These are phyloP conservation scores for Heterocephalus glaber DNA, from an alignment of 2,113 vertebrate species.

Conservation along the genomic window DNA sequence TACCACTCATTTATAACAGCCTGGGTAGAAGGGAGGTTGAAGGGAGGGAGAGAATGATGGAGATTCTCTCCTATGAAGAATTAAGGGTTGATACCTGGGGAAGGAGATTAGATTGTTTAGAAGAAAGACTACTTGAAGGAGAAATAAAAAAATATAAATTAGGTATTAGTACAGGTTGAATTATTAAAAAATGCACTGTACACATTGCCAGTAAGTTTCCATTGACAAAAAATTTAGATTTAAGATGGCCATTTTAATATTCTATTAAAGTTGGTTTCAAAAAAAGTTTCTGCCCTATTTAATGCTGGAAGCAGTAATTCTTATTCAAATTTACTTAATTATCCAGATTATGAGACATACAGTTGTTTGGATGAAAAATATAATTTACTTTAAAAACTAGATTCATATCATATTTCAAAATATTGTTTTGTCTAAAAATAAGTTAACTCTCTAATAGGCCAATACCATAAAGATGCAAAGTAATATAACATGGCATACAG, in stretches of 20 bases:
- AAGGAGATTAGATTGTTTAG: background rate
- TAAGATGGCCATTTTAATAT: background rate
- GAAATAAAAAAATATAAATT: background rate
- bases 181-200: background rate
- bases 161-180: background rate
- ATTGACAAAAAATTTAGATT: constrained; percentile 1
- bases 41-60: background rate
- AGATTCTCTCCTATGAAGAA: background rate
- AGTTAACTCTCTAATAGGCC: background rate
- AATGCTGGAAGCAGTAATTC: background rate
- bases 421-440: constrained; percentile 58
- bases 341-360: background rate
- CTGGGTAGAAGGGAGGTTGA: background rate
- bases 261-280: constrained; percentile 24
- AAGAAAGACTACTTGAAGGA: background rate
- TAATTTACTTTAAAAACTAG: constrained; percentile 45
- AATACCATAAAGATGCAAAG: constrained; percentile 37
- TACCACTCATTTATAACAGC: background rate
- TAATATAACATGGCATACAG: constrained; percentile 43
- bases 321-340: constrained; percentile 39
- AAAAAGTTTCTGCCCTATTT: constrained; percentile 11
- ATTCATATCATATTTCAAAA: background rate
- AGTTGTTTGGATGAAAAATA: constrained; percentile 20
- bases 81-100: background rate
- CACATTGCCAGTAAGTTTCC: background rate